Base-by-base conservation (phyloP, 2,888 invertebrate genomes). In the Beris morrisii region DNA sequence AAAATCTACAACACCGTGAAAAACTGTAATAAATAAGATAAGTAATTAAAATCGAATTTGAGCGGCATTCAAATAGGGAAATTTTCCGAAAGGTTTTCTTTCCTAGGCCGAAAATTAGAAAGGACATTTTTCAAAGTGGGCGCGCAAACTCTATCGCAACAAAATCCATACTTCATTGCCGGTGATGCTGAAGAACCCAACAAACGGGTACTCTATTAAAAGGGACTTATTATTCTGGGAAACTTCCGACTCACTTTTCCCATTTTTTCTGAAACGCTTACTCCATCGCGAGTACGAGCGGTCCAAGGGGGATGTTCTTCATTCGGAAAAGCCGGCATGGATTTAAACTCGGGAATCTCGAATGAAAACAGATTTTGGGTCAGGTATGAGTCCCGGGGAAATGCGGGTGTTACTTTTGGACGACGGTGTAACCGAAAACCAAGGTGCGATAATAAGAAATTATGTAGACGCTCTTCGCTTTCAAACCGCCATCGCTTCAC, bases 21-120 rank as follows among this genome's bases (percentile, higher is more conserved):
- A 66, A 67, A 64, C 31, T 32, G 56, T 67, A 58, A 69, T 69
- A 70, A 69, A 69, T 70, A 65, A 67, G 64, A 67, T 64, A 67
- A 69, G 69, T 69, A 70, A 70, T 70, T 70, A 70, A 70, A 69
- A 69, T 69, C 66, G 67, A 70, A 69, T 69, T 70, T 70, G 69
- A 68, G 68, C 55, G 66, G 67, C 67, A 69, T 69, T 69, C 63
- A 66, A 66, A 69, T 61, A 56, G 46, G 65, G 22, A 55, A 66
- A 69, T 69, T 66, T 66, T 56, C 54, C 46, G 64, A 54, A 28
- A 53, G 53, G 48, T 12, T 32, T 48, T 50, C 22, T 53, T 28
- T 53, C 22, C 22, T 22, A 28, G 12, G 6, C 11, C 15, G 28
- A 53, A 28, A 50, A 53, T 22, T 22, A 5, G 28, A 22, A 13